Evolutionary conservation across 1,140 invertebrate genomes (phyloP), one percentile per base, ranked within the genome.

Genomic region (Cydia fagiglandana): DNA sequence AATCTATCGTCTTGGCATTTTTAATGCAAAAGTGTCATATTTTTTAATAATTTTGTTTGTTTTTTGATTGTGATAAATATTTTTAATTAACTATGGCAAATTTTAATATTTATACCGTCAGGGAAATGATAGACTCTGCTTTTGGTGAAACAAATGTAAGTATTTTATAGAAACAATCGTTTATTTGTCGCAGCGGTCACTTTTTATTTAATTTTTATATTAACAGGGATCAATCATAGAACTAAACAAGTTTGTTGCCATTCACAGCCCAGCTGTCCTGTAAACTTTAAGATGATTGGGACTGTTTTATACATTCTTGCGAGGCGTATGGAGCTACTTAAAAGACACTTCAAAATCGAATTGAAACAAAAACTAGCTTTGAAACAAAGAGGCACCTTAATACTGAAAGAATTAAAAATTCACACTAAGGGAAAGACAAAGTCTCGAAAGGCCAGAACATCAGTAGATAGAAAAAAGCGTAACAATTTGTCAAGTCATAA

Each of bases 261-360:
- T 70, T 70, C 13, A 34, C 66, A 70, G 56, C 13, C 9, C 56
- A 10, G 9, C 9, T 61, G 56, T 24, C 56, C 34, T 6, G 30
- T 74, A 6, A 64, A 74, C 73, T 74, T 74, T 1, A 74, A 74
- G 0, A 38, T 74, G 50, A 7, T 74, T 34, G 24, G 53, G 15
- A 17, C 47, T n/a, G 53, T 74, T 13, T 34, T 74, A 20, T 74
- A 3, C 30, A 64, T 74, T 13, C 30, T 74, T n/a, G 73, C 73
- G 13, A 34, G 30, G 66, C 66, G 34, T 4, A 9, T 70, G 34
- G 15, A n/a, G 1, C 4, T 70, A 17, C 30, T 70, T 10, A n/a
- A 70, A 17, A 70, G 66, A 70, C 30, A 41, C 10, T 20, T 61
- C 10, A 61, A 24, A 24, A 0, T 61, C 3, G 20, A 61, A 61